Conservation (phyloP, 1,140 invertebrate species). For the Steinernema feltiae region DNA sequence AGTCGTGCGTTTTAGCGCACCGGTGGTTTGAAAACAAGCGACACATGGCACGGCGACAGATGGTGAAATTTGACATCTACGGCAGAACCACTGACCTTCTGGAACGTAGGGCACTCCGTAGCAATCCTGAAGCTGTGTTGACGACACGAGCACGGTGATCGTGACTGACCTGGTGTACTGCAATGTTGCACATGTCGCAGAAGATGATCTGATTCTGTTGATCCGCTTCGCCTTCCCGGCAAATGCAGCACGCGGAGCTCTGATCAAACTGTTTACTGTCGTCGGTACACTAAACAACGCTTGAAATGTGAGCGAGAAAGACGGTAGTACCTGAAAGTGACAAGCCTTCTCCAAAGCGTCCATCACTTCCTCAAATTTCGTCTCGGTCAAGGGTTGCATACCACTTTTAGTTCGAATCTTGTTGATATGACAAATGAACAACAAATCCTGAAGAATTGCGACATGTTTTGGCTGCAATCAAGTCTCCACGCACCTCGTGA, state of each 20-base stretch:
- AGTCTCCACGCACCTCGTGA: background rate
- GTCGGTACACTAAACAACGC: background rate
- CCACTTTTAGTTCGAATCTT: background rate
- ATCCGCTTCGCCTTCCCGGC: constrained; percentile 81
- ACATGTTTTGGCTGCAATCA: background rate
- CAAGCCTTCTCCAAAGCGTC: background rate
- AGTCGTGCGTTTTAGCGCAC: constrained; percentile 96
- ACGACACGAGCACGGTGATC: background rate
- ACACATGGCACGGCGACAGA: constrained; percentile 89
- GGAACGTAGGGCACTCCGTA: constrained; percentile 98
- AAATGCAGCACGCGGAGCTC: constrained; percentile 78
- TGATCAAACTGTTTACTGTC: background rate
- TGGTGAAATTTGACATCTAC: constrained; percentile 85
- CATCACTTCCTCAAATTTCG: background rate
- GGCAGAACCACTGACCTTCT: constrained; percentile 94
- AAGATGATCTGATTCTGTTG: constrained; percentile 92
- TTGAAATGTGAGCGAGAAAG: no score
- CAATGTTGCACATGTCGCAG: constrained; percentile 98
- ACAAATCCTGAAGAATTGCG: background rate
- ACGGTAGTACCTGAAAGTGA: background rate
- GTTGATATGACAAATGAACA: background rate
- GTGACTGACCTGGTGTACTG: constrained; percentile 75
- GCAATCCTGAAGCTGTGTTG: constrained; percentile 68
- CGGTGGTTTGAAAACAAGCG: constrained; percentile 91
- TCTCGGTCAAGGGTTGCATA: background rate